phyloP scores from a whole-genome alignment of 1,140 invertebrate genomes.

The Ganaspis sp. region DNA sequence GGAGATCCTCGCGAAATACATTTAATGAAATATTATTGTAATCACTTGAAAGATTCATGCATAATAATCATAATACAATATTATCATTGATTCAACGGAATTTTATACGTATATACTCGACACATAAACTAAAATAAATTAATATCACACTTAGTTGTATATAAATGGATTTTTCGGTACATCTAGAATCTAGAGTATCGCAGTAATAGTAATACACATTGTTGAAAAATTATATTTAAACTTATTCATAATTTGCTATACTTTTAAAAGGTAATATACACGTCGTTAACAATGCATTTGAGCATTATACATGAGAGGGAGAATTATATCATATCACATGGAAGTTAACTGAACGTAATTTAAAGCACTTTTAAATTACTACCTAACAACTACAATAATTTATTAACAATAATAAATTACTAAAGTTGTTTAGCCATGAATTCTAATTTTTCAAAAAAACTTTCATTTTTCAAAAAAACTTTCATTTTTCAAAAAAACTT shows the following conservation, averaged over 20 bases:
- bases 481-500: no score
- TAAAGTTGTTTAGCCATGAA: not conserved
- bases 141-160: slow-evolving; percentile 56
- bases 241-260: slow-evolving; percentile 12
- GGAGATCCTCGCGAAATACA: not conserved
- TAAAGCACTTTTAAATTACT: not conserved
- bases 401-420: slow-evolving; percentile 28
- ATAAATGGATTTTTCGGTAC: slow-evolving; percentile 34
- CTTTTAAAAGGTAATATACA: slow-evolving; percentile 17
- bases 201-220: slow-evolving; percentile 13
- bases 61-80: slow-evolving; percentile 9
- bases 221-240: slow-evolving; percentile 32
- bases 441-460: not conserved
- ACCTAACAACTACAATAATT: slow-evolving; percentile 16
- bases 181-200: slow-evolving; percentile 21
- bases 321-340: slow-evolving; percentile 26
- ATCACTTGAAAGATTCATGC: slow-evolving; percentile 13
- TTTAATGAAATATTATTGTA: not conserved
- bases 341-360: slow-evolving; percentile 31
- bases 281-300: slow-evolving; percentile 41
- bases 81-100: not conserved
- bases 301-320: slow-evolving; percentile 35
- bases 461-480: no score
- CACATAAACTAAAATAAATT: slow-evolving; percentile 47
- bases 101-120: not conserved